A percentile compares a stretch with the other conserved stretches of the same genome.
These are phyloP conservation scores for Melanotus villosus DNA, from an alignment of 2,888 invertebrate genomes.

Conservation along the genomic window DNA sequence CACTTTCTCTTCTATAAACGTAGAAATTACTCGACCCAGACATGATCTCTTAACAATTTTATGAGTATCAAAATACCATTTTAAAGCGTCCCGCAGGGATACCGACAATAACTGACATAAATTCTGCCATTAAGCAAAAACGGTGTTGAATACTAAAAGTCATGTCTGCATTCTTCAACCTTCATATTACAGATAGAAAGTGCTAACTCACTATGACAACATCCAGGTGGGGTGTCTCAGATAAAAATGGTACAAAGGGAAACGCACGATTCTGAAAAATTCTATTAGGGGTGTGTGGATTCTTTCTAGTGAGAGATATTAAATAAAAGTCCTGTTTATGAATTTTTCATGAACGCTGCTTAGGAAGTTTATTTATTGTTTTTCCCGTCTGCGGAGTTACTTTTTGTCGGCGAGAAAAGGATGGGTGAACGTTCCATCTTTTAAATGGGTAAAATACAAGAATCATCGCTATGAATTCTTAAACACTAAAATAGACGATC, in stretches of 20 bases:
- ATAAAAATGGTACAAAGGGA: neutral
- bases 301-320: constrained; percentile 22
- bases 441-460: too few relatives aligned
- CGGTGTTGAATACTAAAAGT: constrained; percentile 27
- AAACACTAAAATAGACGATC: too few relatives aligned
- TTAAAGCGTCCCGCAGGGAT: constrained; percentile 29
- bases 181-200: constrained; percentile 20
- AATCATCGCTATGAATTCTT: too few relatives aligned
- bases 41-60: constrained; percentile 14
- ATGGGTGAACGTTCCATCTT: neutral
- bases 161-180: constrained; percentile 25
- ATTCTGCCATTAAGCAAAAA: constrained; percentile 33
- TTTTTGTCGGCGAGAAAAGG: too few relatives aligned
- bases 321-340: constrained; percentile 12
- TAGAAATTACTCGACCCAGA: constrained; percentile 14
- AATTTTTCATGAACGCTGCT: constrained; percentile 33
- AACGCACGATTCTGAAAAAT: constrained; percentile 21
- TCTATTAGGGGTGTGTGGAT: constrained; percentile 24
- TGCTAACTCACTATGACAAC: constrained; percentile 34
- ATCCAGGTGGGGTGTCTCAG: constrained; percentile 28
- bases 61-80: constrained; percentile 36
- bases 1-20: neutral
- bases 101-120: constrained; percentile 39
- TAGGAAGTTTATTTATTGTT: constrained; percentile 17
- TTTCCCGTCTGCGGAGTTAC: neutral